Evolutionary conservation across 2,888 invertebrate species (phyloP).

Genomic region (Lasioglossum lativentre): DNA sequence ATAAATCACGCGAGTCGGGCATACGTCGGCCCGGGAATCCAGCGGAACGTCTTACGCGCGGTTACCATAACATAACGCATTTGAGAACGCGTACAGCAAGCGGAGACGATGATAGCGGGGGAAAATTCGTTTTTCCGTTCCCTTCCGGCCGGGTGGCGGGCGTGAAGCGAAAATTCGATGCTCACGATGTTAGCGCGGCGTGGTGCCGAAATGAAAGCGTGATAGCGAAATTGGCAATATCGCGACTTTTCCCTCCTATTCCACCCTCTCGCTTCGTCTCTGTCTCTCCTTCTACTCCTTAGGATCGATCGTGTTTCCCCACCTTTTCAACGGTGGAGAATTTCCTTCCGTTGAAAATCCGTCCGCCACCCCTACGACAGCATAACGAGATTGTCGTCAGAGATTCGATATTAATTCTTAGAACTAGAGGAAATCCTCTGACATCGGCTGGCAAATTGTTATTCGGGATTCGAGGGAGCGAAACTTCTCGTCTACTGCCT

Average conservation of each 20-base stretch:
- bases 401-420: slow-evolving; percentile 48
- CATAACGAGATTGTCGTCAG: slow-evolving; percentile 37
- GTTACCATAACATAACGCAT: slow-evolving; percentile 64
- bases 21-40: slow-evolving; percentile 42
- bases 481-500: neutral
- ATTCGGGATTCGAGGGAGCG: neutral
- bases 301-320: slow-evolving; percentile 53
- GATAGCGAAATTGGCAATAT: slow-evolving; percentile 82
- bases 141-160: slow-evolving; percentile 15
- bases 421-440: neutral
- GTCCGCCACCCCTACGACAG: slow-evolving; percentile 10
- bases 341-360: slow-evolving; percentile 43
- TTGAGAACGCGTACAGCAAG: slow-evolving; percentile 35
- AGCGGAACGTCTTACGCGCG: slow-evolving; percentile 47
- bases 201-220: slow-evolving; percentile 76
- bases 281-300: slow-evolving; percentile 24
- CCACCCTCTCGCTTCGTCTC: slow-evolving; percentile 18
- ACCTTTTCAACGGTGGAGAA: slow-evolving; percentile 26
- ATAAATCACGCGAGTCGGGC: slow-evolving; percentile 28
- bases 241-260: slow-evolving; percentile 68
- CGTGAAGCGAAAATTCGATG: slow-evolving; percentile 65
- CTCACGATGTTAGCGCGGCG: slow-evolving; percentile 64
- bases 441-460: neutral
- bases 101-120: slow-evolving; percentile 43
- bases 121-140: slow-evolving; percentile 62